Evolutionary conservation across 2,888 invertebrate species (phyloP).

Genomic region (Megastigmus dorsalis): DNA sequence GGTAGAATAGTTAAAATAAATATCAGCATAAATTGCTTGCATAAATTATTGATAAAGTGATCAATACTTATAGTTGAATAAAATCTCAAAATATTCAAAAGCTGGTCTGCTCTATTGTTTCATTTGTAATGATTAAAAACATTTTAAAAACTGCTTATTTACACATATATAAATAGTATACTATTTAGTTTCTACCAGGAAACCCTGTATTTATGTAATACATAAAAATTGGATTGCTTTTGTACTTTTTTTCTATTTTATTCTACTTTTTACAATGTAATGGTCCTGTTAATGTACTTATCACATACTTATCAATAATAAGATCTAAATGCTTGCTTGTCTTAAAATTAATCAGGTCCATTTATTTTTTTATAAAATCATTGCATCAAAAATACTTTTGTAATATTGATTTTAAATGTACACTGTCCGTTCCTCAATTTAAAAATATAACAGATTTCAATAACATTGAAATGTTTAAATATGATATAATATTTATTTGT

Average conservation of each 20-base stretch:
- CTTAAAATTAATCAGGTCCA: constrained; percentile 54
- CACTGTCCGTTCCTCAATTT: constrained; percentile 11
- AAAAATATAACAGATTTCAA: constrained; percentile 18
- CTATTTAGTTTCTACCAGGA: not conserved
- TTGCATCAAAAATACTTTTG: constrained; percentile 52
- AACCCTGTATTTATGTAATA: constrained; percentile 3
- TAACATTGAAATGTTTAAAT: not conserved
- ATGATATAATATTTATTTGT: not conserved
- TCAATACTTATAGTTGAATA: too few species aligned
- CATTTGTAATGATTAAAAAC: too few species aligned
- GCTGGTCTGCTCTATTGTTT: too few species aligned
- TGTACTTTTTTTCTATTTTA: constrained; percentile 14
- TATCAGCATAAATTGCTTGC: too few species aligned
- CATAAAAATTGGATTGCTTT: constrained; percentile 12
- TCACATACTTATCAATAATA: constrained; percentile 41
- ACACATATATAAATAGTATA: too few species aligned
- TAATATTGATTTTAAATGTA: constrained; percentile 27
- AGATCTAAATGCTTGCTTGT: constrained; percentile 23
- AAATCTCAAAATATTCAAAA: too few species aligned
- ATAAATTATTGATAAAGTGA: too few species aligned
- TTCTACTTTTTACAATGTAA: constrained; percentile 8
- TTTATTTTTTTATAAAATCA: constrained; percentile 33
- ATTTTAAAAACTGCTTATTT: too few species aligned
- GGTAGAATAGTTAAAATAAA: not conserved
- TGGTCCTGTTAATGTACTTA: constrained; percentile 28